Evolutionary conservation across 2,888 invertebrate genomes (phyloP).

Genomic region (Itoplectis maculator): DNA sequence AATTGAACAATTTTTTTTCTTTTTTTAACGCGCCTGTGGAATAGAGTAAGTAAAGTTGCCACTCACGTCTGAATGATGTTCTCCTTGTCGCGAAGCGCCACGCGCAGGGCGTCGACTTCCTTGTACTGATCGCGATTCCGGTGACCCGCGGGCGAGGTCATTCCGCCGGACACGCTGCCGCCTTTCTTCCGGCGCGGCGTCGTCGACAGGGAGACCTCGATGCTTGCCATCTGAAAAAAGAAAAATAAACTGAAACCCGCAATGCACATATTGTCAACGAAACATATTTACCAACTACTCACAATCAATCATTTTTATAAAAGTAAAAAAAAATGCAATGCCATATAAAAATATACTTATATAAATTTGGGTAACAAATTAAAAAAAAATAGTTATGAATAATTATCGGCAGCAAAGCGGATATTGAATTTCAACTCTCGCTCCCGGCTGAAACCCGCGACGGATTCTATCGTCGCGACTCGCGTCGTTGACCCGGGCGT

Average conservation of each 20-base stretch:
- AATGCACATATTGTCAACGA: neutral
- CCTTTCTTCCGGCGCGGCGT: conserved; percentile 88
- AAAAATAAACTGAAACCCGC: no score
- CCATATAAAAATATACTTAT: no score
- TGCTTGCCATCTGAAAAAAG: conserved; percentile 93
- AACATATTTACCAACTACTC: no score
- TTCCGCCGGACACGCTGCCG: conserved; percentile 83
- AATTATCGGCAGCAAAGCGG: neutral
- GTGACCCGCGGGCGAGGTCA: conserved; percentile 79
- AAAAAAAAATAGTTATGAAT: no score
- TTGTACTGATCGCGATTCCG: conserved; percentile 84
- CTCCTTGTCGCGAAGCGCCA: conserved; percentile 92
- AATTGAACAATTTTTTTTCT: no score
- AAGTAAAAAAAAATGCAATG: no score
- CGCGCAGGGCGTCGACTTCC: conserved; percentile 89
- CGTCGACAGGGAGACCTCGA: conserved; percentile 91
- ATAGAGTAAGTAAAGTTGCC: neutral
- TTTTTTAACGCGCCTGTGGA: neutral
- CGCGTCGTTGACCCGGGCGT: conserved; percentile 26
- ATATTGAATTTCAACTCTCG: neutral
- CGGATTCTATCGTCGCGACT: conserved; percentile 4
- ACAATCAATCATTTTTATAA: no score
- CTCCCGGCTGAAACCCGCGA: neutral
- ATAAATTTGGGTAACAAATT: no score
- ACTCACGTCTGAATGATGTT: conserved; percentile 91